Percentiles rank a stretch among this genome's conserved stretches.
Evolutionary conservation across 1,140 invertebrate species (phyloP).

Genomic region (Cylas formicarius): DNA sequence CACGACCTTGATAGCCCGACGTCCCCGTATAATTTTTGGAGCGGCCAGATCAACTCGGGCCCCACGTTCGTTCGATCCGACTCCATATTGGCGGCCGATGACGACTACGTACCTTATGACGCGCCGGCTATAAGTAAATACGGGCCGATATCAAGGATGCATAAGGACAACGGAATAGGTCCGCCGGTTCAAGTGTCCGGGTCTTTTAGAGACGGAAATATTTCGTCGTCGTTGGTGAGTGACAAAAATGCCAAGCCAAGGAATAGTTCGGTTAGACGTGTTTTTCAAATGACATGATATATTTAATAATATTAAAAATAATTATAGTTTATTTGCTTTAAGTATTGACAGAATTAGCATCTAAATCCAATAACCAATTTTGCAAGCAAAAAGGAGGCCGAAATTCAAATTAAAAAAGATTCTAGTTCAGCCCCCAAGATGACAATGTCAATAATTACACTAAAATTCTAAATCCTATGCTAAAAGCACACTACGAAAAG

Average conservation of each 20-base stretch:
- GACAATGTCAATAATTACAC: too few relatives aligned
- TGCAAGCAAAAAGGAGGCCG: too few relatives aligned
- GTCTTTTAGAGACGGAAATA: conserved; percentile 31
- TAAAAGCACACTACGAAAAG: too few relatives aligned
- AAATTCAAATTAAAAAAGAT: too few relatives aligned
- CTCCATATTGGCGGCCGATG: conserved; percentile 60
- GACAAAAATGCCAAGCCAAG: conserved; percentile 1
- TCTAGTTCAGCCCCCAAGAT: too few relatives aligned
- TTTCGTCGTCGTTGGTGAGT: conserved; percentile 40
- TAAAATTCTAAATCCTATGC: too few relatives aligned
- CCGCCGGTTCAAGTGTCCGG: conserved; percentile 28
- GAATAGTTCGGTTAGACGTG: not conserved
- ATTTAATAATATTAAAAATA: too few relatives aligned
- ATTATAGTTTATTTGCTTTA: too few relatives aligned
- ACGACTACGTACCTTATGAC: conserved; percentile 70
- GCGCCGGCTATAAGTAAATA: conserved; percentile 65
- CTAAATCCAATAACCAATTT: too few relatives aligned
- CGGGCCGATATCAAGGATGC: conserved; percentile 70
- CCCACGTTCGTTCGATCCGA: conserved; percentile 56
- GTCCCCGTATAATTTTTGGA: conserved; percentile 39
- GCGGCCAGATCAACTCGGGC: conserved; percentile 37
- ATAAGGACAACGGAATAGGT: conserved; percentile 42
- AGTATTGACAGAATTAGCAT: too few relatives aligned
- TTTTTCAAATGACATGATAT: too few relatives aligned
- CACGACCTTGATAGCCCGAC: conserved; percentile 44